These are phyloP conservation scores for Procambarus clarkii DNA, from an alignment of 1,140 invertebrate species.

Conservation along the genomic window DNA sequence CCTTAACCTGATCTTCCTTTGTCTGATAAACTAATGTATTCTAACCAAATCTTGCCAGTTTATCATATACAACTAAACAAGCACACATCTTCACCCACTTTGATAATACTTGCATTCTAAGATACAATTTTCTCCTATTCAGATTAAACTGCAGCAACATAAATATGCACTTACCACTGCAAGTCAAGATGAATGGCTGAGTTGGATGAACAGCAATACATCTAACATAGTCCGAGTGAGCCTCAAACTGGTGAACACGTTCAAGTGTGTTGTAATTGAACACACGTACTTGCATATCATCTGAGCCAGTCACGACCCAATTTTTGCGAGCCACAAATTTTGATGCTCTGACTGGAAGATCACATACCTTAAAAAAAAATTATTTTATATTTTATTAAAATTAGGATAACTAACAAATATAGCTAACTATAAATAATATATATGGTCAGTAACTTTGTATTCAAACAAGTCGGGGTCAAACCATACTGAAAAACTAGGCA, in stretches of 20 bases:
- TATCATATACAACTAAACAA: no score
- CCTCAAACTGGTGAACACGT: slow-evolving; percentile 96
- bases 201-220: slow-evolving; percentile 98
- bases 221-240: slow-evolving; percentile 98
- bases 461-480: no score
- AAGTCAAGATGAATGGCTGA: slow-evolving; percentile 96
- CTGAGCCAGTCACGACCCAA: slow-evolving; percentile 98
- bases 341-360: slow-evolving; percentile 94
- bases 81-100: no score
- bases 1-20: no score
- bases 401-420: background rate
- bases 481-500: no score
- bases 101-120: no score
- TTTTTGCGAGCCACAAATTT: slow-evolving; percentile 98
- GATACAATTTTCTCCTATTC: no score
- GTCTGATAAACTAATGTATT: no score
- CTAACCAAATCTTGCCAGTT: no score
- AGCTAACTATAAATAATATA: no score
- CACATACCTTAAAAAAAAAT: slow-evolving; percentile 84
- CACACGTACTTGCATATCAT: slow-evolving; percentile 95
- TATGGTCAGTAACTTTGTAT: no score
- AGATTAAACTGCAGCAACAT: no score
- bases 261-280: slow-evolving; percentile 99
- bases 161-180: slow-evolving; percentile 85
- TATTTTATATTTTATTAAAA: background rate